Evolutionary conservation across 2,888 invertebrate species (phyloP).

Genomic region (Heliothis peltigera): DNA sequence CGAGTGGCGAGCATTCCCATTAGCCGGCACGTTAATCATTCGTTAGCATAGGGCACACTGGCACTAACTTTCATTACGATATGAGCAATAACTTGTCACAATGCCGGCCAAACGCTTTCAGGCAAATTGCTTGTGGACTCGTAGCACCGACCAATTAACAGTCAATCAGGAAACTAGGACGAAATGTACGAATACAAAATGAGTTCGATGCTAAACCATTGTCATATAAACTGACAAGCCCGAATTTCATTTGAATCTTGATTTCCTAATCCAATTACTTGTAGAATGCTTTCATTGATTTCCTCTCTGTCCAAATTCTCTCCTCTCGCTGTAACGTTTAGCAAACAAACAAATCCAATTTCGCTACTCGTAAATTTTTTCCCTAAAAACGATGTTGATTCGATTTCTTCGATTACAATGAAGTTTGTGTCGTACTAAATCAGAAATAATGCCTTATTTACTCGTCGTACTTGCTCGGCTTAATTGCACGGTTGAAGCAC

Average conservation of each 20-base stretch:
- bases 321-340: conserved; percentile 44
- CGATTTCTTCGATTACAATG: conserved; percentile 50
- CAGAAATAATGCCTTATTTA: conserved; percentile 46
- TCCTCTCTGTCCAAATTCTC: conserved; percentile 58
- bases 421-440: conserved; percentile 39
- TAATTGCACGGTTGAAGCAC: conserved; percentile 41
- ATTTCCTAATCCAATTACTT: conserved; percentile 61
- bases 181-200: conserved; percentile 37
- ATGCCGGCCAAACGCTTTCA: conserved; percentile 62
- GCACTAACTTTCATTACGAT: conserved; percentile 65
- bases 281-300: conserved; percentile 55
- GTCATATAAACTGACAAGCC: conserved; percentile 27
- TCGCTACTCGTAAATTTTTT: conserved; percentile 63
- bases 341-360: conserved; percentile 68
- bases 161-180: conserved; percentile 60
- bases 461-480: conserved; percentile 30
- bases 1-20: conserved; percentile 63
- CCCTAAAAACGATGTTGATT: conserved; percentile 54
- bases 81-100: conserved; percentile 66
- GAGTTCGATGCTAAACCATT: conserved; percentile 8
- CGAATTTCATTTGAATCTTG: conserved; percentile 41
- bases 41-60: conserved; percentile 48
- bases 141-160: conserved; percentile 54
- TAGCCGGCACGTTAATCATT: conserved; percentile 65
- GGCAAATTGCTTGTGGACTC: conserved; percentile 62